Base-by-base conservation (phyloP, 2,888 invertebrate species). In the Noctuana brunneofusca region DNA sequence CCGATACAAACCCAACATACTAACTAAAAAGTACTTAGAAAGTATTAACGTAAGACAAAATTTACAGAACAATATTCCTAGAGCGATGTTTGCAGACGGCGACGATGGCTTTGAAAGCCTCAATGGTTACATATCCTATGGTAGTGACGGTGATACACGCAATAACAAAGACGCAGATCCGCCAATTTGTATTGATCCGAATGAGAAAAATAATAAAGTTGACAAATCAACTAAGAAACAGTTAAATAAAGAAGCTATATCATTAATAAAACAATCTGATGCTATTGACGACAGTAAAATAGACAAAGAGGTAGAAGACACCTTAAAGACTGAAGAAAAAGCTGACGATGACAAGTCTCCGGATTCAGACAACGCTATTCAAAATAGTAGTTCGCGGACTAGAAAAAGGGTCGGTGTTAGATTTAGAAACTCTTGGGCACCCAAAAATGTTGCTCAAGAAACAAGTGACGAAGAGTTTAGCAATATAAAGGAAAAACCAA, bases 21-120 rank as follows among this genome's bases (percentile, higher is more conserved):
- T 91, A 52, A 91, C 89, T n/a, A 89, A 86, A 70, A 91, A 87
- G 69, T 86, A 87, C 66, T 71, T 91, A 63, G 89, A 90, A 74
- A 86, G 81, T n/a, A 88, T 89, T 64, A 89, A 89, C 64, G 81
- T 87, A 12, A 72, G 84, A 63, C 85, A 86, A 63, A 80, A 80
- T 58, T 73, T 79, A 49, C 77, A 80, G 63, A 71, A 75, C 27
- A 80, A 79, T 46, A 71, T 78, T 41, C 75, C 80, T 0, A 77
- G 79, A 73, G 79, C 82, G 0, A 75, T 80, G 57, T 80, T 89
- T 49, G 87, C 87, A 27, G 92, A 92, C 65, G 92, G 96, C 77
- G 97, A 97, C 76, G 96, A 97, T 76, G 97, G 96, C 12, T 96
- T 97, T 75, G 97, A 97, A 86, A 96, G 96, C 80, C 92, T 97